Conservation (phyloP, 2,113 vertebrate species). For the Ranitomeya imitator region DNA sequence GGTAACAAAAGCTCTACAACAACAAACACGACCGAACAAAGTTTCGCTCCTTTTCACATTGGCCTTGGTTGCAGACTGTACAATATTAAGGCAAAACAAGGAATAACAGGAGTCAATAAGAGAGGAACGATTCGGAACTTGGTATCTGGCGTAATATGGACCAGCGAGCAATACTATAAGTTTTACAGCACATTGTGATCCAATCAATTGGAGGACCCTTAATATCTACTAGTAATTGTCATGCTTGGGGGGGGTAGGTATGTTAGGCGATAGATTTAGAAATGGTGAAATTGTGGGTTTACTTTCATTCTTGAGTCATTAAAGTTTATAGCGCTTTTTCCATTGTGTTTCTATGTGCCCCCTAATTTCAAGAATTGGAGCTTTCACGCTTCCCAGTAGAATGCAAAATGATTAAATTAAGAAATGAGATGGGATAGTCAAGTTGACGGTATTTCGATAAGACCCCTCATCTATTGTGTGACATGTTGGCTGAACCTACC, state of each 20-base stretch:
- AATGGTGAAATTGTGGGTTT: neutral
- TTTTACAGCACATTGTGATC: neutral
- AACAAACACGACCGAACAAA: constrained; percentile 81
- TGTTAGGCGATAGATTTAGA: too few relatives aligned
- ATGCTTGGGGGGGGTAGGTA: neutral
- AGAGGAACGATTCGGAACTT: neutral
- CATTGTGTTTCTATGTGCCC: neutral
- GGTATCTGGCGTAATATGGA: neutral
- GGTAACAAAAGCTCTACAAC: constrained; percentile 86
- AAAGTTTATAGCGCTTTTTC: neutral
- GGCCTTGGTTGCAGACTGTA: constrained; percentile 67
- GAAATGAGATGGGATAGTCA: neutral
- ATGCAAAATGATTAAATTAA: neutral
- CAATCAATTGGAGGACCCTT: neutral
- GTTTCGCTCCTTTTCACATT: constrained; percentile 72
- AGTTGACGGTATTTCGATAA: too few relatives aligned
- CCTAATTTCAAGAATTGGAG: neutral
- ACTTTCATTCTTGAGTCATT: neutral
- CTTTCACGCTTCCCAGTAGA: neutral
- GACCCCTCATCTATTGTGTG: too few relatives aligned
- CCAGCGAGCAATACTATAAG: neutral
- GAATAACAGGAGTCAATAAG: constrained; percentile 60
- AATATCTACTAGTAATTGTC: neutral
- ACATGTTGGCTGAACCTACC: too few relatives aligned
- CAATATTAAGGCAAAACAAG: constrained; percentile 77